Conservation (phyloP, 2,888 invertebrate genomes). For the Acanthoscelides obtectus region DNA sequence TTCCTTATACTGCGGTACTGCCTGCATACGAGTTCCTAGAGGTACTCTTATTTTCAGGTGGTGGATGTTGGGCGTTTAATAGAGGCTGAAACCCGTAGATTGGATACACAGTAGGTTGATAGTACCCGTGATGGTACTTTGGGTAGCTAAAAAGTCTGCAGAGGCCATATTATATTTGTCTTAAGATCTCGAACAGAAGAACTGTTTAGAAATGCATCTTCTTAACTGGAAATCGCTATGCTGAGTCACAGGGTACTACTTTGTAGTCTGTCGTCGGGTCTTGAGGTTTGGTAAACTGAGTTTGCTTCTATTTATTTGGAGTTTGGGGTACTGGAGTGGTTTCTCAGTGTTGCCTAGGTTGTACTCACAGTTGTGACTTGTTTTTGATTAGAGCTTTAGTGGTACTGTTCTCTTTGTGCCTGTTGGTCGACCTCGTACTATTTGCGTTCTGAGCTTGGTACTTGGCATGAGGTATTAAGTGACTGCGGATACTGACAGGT, state of each 20-base stretch:
- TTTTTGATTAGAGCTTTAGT: constrained; percentile 4
- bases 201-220: too few species aligned
- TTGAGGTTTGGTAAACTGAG: constrained; percentile 59
- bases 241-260: constrained; percentile 57
- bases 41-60: constrained; percentile 41
- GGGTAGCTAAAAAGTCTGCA: neutral
- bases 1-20: too few species aligned
- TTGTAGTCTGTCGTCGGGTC: constrained; percentile 79
- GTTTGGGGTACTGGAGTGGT: constrained; percentile 14
- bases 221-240: too few species aligned
- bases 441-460: too few species aligned
- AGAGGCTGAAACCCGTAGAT: neutral
- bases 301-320: constrained; percentile 37
- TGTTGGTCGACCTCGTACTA: too few species aligned
- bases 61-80: too few species aligned
- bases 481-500: too few species aligned
- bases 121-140: neutral
- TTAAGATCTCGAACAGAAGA: too few species aligned
- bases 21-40: constrained; percentile 38
- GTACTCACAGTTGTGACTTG: constrained; percentile 26
- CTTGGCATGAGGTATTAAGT: too few species aligned
- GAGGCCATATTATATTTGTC: too few species aligned
- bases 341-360: constrained; percentile 14
- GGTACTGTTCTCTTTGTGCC: too few species aligned
- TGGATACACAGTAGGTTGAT: too few species aligned